These are phyloP conservation scores for Indri indri DNA, from an alignment of 2,113 vertebrate species.

Conservation along the genomic window DNA sequence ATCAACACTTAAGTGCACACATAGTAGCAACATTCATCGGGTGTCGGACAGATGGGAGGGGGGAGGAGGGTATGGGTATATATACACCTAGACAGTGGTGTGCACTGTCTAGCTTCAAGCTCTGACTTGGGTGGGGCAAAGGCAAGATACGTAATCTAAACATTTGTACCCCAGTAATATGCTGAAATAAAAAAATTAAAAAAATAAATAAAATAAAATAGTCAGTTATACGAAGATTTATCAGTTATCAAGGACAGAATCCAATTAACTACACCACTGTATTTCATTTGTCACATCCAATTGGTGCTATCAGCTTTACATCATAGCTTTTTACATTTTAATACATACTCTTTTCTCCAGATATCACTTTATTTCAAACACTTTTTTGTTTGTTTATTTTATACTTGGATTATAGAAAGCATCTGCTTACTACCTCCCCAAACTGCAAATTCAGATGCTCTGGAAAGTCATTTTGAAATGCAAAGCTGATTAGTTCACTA, in stretches of 20 bases:
- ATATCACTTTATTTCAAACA: not conserved
- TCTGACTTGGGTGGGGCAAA: too few relatives aligned
- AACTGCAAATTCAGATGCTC: not conserved
- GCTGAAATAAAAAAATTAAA: too few relatives aligned
- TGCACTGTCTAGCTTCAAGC: too few relatives aligned
- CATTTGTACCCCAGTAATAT: too few relatives aligned
- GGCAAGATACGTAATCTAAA: too few relatives aligned
- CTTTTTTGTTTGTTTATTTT: not conserved
- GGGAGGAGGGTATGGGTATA: too few relatives aligned
- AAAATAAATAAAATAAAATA: not conserved
- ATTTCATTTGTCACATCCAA: not conserved
- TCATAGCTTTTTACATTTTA: not conserved
- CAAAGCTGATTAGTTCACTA: not conserved
- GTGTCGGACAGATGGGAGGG: too few relatives aligned
- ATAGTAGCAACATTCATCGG: too few relatives aligned
- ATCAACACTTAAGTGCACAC: too few relatives aligned
- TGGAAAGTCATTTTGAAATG: not conserved
- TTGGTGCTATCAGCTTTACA: not conserved
- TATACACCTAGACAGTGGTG: too few relatives aligned
- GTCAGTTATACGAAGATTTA: not conserved
- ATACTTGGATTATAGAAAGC: not conserved
- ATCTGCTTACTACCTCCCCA: not conserved
- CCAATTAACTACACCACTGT: not conserved
- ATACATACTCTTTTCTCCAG: not conserved
- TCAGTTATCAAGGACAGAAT: not conserved